Evolutionary conservation across 2,888 invertebrate species (phyloP).

Genomic region (Andrena minutula): DNA sequence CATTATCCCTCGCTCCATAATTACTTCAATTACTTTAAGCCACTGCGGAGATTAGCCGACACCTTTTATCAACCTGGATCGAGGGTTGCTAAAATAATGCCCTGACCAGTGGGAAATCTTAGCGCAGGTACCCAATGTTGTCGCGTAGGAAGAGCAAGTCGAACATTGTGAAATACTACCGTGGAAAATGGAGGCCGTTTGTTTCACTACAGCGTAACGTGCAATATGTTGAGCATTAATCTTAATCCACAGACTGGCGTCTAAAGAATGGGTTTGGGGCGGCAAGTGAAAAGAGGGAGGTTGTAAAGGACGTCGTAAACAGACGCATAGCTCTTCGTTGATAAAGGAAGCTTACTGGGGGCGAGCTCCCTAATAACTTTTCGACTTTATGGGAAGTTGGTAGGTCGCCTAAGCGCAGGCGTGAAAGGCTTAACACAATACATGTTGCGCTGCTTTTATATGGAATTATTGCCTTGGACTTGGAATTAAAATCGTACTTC

Average conservation of each 20-base stretch:
- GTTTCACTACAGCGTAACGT: constrained; percentile 9
- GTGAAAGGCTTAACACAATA: constrained; percentile 25
- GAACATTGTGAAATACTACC: background rate
- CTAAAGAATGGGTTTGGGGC: constrained; percentile 16
- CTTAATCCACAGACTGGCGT: constrained; percentile 20
- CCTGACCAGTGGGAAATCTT: background rate
- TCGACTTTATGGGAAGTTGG: constrained; percentile 35
- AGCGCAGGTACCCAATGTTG: background rate
- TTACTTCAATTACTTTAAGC: too few relatives aligned
- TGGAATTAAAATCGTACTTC: background rate
- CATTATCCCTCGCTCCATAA: too few relatives aligned
- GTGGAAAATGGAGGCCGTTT: background rate
- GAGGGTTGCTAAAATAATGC: too few relatives aligned
- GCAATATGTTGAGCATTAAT: constrained; percentile 27
- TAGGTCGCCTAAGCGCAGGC: background rate
- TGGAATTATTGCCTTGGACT: background rate
- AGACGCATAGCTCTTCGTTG: constrained; percentile 14
- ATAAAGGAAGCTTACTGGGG: constrained; percentile 22
- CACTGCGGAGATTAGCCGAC: too few relatives aligned
- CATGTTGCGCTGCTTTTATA: background rate
- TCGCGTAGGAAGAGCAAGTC: background rate
- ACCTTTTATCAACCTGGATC: too few relatives aligned
- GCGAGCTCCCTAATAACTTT: constrained; percentile 42
- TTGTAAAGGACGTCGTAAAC: constrained; percentile 7
- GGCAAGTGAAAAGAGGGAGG: constrained; percentile 13